Base-by-base conservation (phyloP, 2,888 invertebrate genomes). In the Melieria picta region DNA sequence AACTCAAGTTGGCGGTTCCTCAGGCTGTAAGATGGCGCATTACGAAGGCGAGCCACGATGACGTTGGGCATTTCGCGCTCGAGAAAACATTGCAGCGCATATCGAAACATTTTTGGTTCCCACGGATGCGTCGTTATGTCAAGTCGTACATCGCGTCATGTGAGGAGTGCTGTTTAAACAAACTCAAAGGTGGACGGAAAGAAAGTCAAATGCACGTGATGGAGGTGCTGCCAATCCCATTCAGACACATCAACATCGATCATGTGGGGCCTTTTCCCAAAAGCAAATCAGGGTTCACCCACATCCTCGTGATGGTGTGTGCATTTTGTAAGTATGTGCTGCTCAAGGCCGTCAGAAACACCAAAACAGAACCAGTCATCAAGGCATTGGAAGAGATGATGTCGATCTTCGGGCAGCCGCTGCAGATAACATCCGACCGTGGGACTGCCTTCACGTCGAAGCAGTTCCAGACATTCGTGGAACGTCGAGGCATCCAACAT, bases 101-200 rank as follows among this genome's bases (percentile, higher is more conserved):
- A 16, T 30, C 4, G 45, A 72, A 58, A 47, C 9, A 6, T 70
- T 50, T 30, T 16, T 73, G 45, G 74, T 74, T 72, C 7, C 68
- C 57, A 45, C 52, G 50, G 50, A 60, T 71, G 60, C 16, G 55
- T n/a, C 71, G 73, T 3, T 78, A 77, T 42, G 72, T 78, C 1
- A 76, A 76, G 50, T 69, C 71, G 4, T 78, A 77, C 16, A 75
- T 77, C 9, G 70, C 57, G 0, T n/a, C 71, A 52, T 73, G 73
- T 43, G 71, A 57, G 0, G 65, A 70, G 16, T 57, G 69, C 9
- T 65, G 65, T 42, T 5, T 61, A 3, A 46, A 55, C 30, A 71
- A 71, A n/a, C 55, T 48, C 2, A 11, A 30, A 52, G 57, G 65
- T 11, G 75, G 72, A 5, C 67, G 70, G 47, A 61, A 61, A 42